These are phyloP conservation scores for Osmerus eperlanus DNA, from an alignment of 2,113 vertebrate species.

Conservation along the genomic window DNA sequence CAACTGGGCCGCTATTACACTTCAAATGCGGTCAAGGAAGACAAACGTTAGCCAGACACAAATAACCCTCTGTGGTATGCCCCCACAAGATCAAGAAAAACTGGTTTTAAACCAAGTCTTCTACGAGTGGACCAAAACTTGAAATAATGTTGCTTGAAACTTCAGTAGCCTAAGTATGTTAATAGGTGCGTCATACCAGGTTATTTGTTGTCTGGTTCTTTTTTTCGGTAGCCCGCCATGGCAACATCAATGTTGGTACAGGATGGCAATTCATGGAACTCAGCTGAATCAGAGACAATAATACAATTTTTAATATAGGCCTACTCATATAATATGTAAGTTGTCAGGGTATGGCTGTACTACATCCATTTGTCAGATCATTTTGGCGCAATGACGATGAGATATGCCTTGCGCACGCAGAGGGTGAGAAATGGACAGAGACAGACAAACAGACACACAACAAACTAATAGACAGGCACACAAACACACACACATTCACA, in stretches of 20 bases:
- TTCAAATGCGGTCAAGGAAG: neutral
- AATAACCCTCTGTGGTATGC: conserved; percentile 28
- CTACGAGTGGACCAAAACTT: conserved; percentile 22
- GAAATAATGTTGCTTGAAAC: conserved; percentile 24
- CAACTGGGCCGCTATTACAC: neutral
- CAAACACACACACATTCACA: neutral
- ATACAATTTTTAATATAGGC: no score
- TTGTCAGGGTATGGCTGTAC: no score
- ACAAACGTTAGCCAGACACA: neutral
- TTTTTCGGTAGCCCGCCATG: no score
- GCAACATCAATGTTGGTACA: no score
- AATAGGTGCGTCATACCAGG: neutral
- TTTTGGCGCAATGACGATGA: no score
- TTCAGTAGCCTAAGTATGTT: neutral
- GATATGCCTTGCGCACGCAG: no score
- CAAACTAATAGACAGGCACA: neutral
- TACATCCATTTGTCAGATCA: no score
- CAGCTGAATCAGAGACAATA: no score
- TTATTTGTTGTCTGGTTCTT: neutral
- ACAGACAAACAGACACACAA: no score
- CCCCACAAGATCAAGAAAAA: conserved; percentile 43
- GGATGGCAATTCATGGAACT: no score
- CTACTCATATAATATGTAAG: no score
- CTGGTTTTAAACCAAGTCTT: conserved; percentile 41
- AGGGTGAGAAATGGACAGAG: no score